Evolutionary conservation across 2,797 vertebrate genomes (phyloP), one percentile per base, ranked within the genome.

Genomic region (Pachyuromys duprasi): DNA sequence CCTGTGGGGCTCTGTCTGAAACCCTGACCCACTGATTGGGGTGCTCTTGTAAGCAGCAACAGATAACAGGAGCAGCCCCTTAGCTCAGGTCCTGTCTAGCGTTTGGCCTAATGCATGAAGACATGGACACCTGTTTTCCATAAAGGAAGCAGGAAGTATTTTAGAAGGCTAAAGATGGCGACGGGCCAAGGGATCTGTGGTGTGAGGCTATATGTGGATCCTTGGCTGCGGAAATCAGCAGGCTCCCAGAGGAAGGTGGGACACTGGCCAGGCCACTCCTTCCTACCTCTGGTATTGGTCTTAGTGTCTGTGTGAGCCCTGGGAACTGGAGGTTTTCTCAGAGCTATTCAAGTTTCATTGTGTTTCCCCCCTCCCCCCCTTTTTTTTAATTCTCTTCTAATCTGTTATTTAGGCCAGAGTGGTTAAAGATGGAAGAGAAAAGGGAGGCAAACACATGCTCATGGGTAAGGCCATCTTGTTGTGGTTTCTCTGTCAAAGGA

Each of bases 41-140:
- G 62, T 28, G 20, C n/a, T 92, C 94, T 49, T 90, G 93, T 93
- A 94, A 94, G 84, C 20, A 94, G 86, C 70, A 74, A 70, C 26
- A 93, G 94, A 93, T 94, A 90, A 91, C n/a, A 65, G 80, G 63
- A 95, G 75, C 80, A 92, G 67, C 62, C 53, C 82, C 57, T 80
- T 60, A 87, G 76, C 67, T 83, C 31, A 70, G 60, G 62, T 87
- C 80, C 89, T 95, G 92, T 86, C 76, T 95, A 96, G 91, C 60
- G 26, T 96, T 90, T 33, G 75, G n/a, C 80, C 80, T 96, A 97
- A 97, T 90, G 86, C 84, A 88, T 78, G 74, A 94, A 80, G 95
- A 97, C 91, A 91, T 26, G 87, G 96, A 95, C 95, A 97, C 97
- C 96, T 97, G 97, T 92, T 97, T 97, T 95, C 96, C 93, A 96